A percentile compares a stretch with the other conserved stretches of the same genome.
Evolutionary conservation across 2,113 vertebrate species (phyloP).

Genomic region (Antechinus flavipes): DNA sequence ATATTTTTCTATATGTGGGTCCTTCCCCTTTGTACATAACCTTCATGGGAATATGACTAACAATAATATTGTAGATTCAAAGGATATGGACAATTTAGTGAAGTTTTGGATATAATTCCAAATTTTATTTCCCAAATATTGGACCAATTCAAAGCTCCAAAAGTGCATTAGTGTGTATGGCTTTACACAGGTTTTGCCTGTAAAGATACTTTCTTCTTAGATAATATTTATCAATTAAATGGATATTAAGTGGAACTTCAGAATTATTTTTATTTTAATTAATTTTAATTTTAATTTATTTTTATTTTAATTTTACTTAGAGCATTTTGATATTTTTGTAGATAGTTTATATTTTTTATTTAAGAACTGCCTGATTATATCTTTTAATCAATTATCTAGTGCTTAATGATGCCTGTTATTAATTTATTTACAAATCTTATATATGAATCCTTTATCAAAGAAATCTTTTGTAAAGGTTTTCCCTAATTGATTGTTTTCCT

Average conservation of each 20-base stretch:
- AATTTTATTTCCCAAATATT: neutral
- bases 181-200: neutral
- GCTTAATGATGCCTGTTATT: neutral
- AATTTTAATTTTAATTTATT: neutral
- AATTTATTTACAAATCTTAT: neutral
- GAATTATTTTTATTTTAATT: neutral
- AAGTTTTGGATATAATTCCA: neutral
- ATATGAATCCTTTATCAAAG: neutral
- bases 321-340: neutral
- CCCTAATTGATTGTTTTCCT: neutral
- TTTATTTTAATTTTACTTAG: neutral
- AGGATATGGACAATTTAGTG: neutral
- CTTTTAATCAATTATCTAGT: neutral
- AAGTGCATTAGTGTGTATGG: neutral
- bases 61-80: too few species aligned
- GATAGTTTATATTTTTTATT: neutral
- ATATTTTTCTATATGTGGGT: too few species aligned
- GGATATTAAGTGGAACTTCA: neutral
- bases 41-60: too few species aligned
- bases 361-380: neutral
- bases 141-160: neutral
- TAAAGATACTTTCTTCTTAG: neutral
- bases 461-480: neutral
- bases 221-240: neutral
- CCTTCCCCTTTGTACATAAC: too few species aligned